These are phyloP conservation scores for Benthosema pterotum DNA, from an alignment of 2,797 vertebrate species.

Conservation along the genomic window DNA sequence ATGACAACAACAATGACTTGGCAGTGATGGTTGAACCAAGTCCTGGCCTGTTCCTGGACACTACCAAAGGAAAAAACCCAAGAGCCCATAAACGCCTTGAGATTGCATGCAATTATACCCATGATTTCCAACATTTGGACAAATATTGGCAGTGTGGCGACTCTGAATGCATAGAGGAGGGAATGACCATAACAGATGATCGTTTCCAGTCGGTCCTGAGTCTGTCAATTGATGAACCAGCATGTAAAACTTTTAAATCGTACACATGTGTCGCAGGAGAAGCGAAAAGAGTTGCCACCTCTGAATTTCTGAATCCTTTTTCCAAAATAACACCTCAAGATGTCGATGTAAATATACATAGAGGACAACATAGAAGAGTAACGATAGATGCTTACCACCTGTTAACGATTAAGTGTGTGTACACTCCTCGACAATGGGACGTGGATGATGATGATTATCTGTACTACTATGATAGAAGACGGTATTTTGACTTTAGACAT, in stretches of 20 bases:
- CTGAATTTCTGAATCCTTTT: not conserved
- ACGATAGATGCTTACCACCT: too few species aligned
- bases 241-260: not conserved
- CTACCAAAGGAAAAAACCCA: not conserved
- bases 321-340: too few species aligned
- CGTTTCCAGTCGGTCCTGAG: slow-evolving; percentile 7
- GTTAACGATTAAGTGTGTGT: too few species aligned
- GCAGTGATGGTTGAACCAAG: slow-evolving; percentile 4
- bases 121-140: not conserved
- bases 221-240: not conserved
- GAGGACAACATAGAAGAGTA: too few species aligned
- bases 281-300: fast-evolving
- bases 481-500: too few species aligned
- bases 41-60: not conserved
- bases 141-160: slow-evolving; percentile 11
- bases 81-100: not conserved
- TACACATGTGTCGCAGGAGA: not conserved
- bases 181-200: slow-evolving; percentile 8
- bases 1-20: not conserved
- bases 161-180: not conserved
- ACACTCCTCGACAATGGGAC: too few species aligned
- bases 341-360: too few species aligned
- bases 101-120: slow-evolving; percentile 7
- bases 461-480: too few species aligned
- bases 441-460: too few species aligned